Conservation (phyloP, 2,113 vertebrate species). For the Coreoperca whiteheadi region DNA sequence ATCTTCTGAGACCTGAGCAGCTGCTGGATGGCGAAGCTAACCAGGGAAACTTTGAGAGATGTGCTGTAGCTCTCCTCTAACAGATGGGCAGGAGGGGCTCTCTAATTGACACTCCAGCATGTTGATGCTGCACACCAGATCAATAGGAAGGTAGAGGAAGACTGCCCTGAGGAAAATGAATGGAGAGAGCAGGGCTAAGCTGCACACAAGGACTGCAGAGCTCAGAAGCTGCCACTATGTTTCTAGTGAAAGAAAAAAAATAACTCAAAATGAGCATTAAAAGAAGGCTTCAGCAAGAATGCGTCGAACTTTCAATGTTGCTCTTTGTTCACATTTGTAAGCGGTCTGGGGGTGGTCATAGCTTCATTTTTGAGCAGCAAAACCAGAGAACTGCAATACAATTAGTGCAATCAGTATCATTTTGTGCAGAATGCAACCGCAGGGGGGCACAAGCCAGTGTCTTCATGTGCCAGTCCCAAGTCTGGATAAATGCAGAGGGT, state of each 20-base stretch:
- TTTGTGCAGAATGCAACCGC: no score
- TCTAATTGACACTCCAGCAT: constrained; percentile 80
- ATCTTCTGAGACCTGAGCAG: constrained; percentile 54
- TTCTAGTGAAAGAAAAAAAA: constrained; percentile 32
- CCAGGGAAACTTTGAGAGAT: constrained; percentile 60
- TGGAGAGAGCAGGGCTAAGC: constrained; percentile 48
- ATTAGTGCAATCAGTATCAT: constrained; percentile 18
- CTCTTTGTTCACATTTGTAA: constrained; percentile 1
- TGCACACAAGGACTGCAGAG: constrained; percentile 44
- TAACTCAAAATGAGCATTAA: constrained; percentile 26
- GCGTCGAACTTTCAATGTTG: constrained; percentile 10
- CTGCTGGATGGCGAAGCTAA: constrained; percentile 47
- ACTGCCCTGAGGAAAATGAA: constrained; percentile 69
- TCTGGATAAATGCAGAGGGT: no score
- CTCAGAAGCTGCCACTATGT: constrained; percentile 33
- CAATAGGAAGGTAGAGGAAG: constrained; percentile 73
- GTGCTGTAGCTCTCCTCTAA: constrained; percentile 54
- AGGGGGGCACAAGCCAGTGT: no score
- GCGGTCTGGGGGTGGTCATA: not conserved
- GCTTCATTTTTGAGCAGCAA: constrained; percentile 13
- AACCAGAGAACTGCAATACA: not conserved
- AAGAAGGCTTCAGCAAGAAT: constrained; percentile 33
- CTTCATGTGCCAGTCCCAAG: no score
- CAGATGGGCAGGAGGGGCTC: constrained; percentile 75
- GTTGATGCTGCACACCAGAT: constrained; percentile 76